Evolutionary conservation across 1,140 invertebrate species (phyloP).

Genomic region (Drusus annulatus): DNA sequence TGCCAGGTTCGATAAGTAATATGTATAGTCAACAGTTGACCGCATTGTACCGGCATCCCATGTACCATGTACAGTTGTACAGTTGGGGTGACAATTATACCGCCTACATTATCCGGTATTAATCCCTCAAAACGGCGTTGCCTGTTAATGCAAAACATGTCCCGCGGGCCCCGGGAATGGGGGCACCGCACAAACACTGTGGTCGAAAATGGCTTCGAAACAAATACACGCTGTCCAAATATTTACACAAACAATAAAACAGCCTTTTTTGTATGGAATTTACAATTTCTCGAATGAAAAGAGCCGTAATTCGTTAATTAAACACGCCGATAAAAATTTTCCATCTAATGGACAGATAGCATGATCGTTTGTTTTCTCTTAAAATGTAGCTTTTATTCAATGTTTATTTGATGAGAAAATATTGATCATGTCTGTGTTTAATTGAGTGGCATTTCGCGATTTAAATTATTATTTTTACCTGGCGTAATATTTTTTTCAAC

Average conservation of each 20-base stretch:
- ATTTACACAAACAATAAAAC: constrained; percentile 47
- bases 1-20: too few relatives aligned
- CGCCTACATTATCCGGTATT: constrained; percentile 50
- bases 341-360: constrained; percentile 42
- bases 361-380: constrained; percentile 39
- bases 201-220: constrained; percentile 44
- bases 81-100: constrained; percentile 46
- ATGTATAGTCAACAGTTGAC: background rate
- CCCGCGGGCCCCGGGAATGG: constrained; percentile 41
- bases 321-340: constrained; percentile 39
- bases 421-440: constrained; percentile 35
- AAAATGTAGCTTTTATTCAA: constrained; percentile 30
- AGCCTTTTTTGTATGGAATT: constrained; percentile 43
- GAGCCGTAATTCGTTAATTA: constrained; percentile 44
- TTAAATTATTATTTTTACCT: too few relatives aligned
- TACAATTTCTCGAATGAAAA: constrained; percentile 41
- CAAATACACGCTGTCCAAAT: constrained; percentile 34
- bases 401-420: constrained; percentile 41
- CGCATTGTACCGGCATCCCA: background rate
- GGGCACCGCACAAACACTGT: constrained; percentile 31
- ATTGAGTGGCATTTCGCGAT: background rate
- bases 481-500: too few relatives aligned
- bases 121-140: constrained; percentile 53
- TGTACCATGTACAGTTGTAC: background rate
- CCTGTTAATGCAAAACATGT: constrained; percentile 54